Base-by-base conservation (phyloP, 2,113 vertebrate species). In the Platanista minor region DNA sequence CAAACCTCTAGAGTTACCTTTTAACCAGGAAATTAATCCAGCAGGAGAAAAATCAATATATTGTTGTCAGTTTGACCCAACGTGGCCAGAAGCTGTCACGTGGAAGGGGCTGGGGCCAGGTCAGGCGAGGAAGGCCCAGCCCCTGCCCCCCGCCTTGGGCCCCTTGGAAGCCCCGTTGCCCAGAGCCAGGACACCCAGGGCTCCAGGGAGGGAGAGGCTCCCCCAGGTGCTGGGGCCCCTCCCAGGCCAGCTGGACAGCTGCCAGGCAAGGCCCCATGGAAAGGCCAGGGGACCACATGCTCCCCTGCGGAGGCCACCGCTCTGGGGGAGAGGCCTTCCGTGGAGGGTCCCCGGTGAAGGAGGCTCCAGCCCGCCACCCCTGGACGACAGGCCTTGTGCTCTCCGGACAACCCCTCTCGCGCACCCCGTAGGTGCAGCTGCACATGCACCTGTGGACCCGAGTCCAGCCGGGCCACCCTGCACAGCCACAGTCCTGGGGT, bases 341-440 rank as follows among this genome's bases (percentile, higher is more conserved):
- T 14, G 8, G 66, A 23, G 4, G 7, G 36, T 33, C 27, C 27
- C 77, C 11, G 0, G 25, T 39, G 6, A 88, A 61, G 69, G 77
- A 29, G 31, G 29, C 23, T 11, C 46, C 9, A 12, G 2, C 43
- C 43, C 10, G 10, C n/a, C 57, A 52, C 5, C n/a, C 29, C 82
- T 31, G 59, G 46, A 49, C 11, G 0, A 29, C 82, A 78, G 74
- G 72, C 25, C 74, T 52, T 11, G 29, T 1, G 41, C 59, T 61
- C 43, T 66, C 23, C 25, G 12, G 41, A 36, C 21, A 23, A 33
- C 11, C 54, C 54, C 31, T 8, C 52, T 7, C 0, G 1, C 23
- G 6, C 17, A 18, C 46, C 66, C 1, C 0, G 0, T 14, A 21
- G 36, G 52, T 5, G 36, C 57, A 85, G 20, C 4, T 31, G 31